Evolutionary conservation across 2,797 vertebrate species (phyloP).

Genomic region (Lacerta bilineata): DNA sequence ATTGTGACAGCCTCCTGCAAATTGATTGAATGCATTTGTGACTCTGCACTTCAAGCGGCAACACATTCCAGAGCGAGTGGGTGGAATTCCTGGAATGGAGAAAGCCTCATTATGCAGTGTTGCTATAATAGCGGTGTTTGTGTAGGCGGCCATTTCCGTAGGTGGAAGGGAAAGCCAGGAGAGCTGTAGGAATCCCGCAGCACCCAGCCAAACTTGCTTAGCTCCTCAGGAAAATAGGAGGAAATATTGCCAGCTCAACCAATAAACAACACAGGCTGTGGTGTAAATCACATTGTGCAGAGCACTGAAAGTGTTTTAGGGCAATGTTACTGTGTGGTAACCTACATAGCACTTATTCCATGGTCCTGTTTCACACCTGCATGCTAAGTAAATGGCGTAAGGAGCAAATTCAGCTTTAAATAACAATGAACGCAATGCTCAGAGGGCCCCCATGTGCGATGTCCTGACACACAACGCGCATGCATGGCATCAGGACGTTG

Average conservation of each 20-base stretch:
- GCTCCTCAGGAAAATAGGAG: slow-evolving; percentile 41
- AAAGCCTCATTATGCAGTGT: slow-evolving; percentile 53
- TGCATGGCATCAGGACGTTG: no score
- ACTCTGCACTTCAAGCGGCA: slow-evolving; percentile 32
- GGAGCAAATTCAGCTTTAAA: slow-evolving; percentile 6
- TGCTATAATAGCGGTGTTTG: slow-evolving; percentile 58
- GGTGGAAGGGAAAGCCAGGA: slow-evolving; percentile 72
- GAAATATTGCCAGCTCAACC: slow-evolving; percentile 31
- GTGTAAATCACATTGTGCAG: slow-evolving; percentile 23
- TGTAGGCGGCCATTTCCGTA: slow-evolving; percentile 68
- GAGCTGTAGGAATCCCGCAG: slow-evolving; percentile 70
- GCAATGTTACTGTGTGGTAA: background rate
- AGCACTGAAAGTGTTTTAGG: background rate
- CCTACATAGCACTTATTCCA: background rate
- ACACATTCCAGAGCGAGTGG: slow-evolving; percentile 51
- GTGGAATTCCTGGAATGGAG: slow-evolving; percentile 62
- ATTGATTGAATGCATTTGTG: background rate
- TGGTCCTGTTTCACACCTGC: background rate
- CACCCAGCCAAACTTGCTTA: slow-evolving; percentile 44
- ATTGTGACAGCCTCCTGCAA: slow-evolving; percentile 29
- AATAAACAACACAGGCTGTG: slow-evolving; percentile 20
- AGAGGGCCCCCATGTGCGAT: no score
- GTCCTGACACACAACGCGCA: no score
- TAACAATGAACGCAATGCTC: background rate
- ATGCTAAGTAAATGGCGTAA: background rate